These are phyloP conservation scores for Mesocricetus auratus DNA, from an alignment of 2,113 vertebrate genomes.

Conservation along the genomic window DNA sequence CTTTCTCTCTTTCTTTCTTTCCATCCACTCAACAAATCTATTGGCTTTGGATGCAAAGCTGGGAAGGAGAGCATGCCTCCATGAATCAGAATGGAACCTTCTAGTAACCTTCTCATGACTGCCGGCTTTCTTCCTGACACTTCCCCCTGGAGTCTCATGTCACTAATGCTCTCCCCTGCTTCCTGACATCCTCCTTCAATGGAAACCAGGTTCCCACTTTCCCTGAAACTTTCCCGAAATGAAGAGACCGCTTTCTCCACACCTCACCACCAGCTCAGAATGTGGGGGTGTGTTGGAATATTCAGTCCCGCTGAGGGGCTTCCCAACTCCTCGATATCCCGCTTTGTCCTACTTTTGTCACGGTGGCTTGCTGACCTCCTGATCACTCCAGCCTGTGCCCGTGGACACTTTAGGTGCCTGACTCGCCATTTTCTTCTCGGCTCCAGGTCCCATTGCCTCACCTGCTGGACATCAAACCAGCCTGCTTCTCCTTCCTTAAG, in stretches of 20 bases:
- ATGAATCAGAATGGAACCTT: neutral
- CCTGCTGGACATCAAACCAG: neutral
- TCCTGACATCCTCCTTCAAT: neutral
- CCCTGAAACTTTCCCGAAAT: accelerated
- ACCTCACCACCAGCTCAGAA: neutral
- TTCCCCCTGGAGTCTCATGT: neutral
- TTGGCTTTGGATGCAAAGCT: neutral
- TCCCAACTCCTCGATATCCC: neutral
- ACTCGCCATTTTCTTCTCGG: neutral
- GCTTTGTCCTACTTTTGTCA: neutral
- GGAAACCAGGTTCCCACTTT: neutral
- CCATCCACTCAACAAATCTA: neutral
- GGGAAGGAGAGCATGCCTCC: no score
- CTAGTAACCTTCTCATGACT: neutral
- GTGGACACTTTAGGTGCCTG: neutral
- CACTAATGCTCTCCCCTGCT: no score
- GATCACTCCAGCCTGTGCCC: neutral
- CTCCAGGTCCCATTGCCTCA: neutral
- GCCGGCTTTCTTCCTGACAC: neutral
- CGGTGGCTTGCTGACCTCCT: neutral
- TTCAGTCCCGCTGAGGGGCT: neutral
- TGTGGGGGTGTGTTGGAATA: neutral
- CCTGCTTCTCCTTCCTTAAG: neutral
- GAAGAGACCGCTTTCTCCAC: neutral
- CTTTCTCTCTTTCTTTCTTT: no score